These are phyloP conservation scores for Myodes glareolus DNA, from an alignment of 2,113 vertebrate genomes.

Conservation along the genomic window DNA sequence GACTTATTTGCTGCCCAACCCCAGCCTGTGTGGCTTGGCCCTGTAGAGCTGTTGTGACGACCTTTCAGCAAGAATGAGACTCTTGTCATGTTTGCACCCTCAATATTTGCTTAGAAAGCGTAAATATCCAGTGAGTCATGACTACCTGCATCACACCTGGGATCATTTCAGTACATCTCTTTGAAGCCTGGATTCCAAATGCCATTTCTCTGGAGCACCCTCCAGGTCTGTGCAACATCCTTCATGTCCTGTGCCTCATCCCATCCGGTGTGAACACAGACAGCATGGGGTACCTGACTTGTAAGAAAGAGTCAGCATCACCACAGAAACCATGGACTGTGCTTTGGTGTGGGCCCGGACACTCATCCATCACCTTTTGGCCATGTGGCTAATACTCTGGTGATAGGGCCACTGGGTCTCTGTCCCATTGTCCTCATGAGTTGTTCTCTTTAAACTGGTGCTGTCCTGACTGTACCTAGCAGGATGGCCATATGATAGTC, in stretches of 20 bases:
- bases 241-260: fast-evolving
- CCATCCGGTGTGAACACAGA: neutral
- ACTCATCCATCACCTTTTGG: fast-evolving
- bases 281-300: fast-evolving
- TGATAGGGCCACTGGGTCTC: fast-evolving
- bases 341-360: neutral
- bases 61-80: too few relatives aligned
- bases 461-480: too few relatives aligned
- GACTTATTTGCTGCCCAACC: fast-evolving
- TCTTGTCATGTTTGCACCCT: fast-evolving
- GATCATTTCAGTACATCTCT: fast-evolving
- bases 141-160: fast-evolving
- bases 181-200: neutral
- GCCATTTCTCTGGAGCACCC: neutral
- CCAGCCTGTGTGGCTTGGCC: fast-evolving
- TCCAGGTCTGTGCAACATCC: neutral
- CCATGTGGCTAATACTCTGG: fast-evolving
- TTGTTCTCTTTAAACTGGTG: neutral
- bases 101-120: neutral
- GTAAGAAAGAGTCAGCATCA: fast-evolving
- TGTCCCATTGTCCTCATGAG: fast-evolving
- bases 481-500: neutral
- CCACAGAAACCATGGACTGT: fast-evolving
- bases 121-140: fast-evolving
- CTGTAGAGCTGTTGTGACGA: neutral